Conservation (phyloP, 2,797 vertebrate species). For the Bradypus variegatus region DNA sequence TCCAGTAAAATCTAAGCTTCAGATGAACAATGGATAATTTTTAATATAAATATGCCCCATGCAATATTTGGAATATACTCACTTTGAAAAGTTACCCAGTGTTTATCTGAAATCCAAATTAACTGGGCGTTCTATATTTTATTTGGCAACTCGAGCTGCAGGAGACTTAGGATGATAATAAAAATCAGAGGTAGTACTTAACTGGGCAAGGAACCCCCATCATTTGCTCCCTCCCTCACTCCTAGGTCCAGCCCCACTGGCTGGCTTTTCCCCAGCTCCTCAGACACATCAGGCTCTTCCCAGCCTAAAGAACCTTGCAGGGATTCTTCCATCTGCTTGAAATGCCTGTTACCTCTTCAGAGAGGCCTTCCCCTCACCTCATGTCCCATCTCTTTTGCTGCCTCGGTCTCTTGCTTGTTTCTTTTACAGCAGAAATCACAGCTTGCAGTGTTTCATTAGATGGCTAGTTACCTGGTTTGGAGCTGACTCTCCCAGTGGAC, state of each 20-base stretch:
- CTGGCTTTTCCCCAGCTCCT: background rate
- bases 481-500: background rate
- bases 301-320: background rate
- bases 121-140: background rate
- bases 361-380: background rate
- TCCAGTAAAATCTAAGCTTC: background rate
- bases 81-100: background rate
- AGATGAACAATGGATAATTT: background rate
- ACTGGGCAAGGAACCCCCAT: background rate
- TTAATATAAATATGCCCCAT: background rate
- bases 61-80: background rate
- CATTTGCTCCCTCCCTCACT: background rate
- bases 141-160: background rate
- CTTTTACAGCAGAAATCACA: background rate
- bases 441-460: background rate
- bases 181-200: background rate
- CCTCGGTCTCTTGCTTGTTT: background rate
- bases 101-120: slow-evolving; percentile 10
- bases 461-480: too few relatives aligned
- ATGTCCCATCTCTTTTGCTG: background rate
- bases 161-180: background rate
- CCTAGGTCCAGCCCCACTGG: background rate
- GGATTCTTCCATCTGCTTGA: too few relatives aligned
- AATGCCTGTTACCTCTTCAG: background rate
- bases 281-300: background rate